Base-by-base conservation (phyloP, 2,888 invertebrate genomes). In the Thyatira batis region DNA sequence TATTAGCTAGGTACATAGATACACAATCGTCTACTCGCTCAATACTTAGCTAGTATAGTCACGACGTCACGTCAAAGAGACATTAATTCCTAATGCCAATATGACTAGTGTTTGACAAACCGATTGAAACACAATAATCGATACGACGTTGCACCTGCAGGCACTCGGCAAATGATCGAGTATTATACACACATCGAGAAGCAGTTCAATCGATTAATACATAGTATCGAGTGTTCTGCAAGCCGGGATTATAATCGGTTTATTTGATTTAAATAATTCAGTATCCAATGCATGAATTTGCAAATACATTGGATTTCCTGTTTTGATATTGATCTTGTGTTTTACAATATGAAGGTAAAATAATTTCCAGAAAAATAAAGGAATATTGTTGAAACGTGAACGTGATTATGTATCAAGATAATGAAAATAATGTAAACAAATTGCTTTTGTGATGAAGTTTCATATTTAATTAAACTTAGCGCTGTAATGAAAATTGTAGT, bases 91-190 rank as follows among this genome's bases (percentile, higher is more conserved):
- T n/a, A 46, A 20, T 33, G 20, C 39, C 49, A 51, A 50, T 52
- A 52, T 60, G 60, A 51, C 52, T 43, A 69, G 60, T 73, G 65
- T 72, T 58, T 76, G 65, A 55, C 52, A 61, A 70, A 58, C 58
- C 62, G 65, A 74, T 71, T 67, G 70, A 60, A 68, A 71, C 68
- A 57, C 57, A 63, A 67, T 60, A 61, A 64, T 65, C 64, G 61
- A 69, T 70, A 17, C 52, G 53, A 58, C 59, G 64, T 52, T 58
- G 61, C 67, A 65, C 58, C 55, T 63, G 58, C 57, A 59, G 56
- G 62, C 57, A 61, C 60, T 46, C 45, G 13, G 58, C 56, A 59
- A 39, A 61, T 61, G 52, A 65, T 78, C 67, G 61, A 78, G 77
- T 67, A 60, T 54, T 63, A 51, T 56, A 69, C 72, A 73, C 57